Base-by-base conservation (phyloP, 2,113 vertebrate species). In the Tychaedon coryphoeus region DNA sequence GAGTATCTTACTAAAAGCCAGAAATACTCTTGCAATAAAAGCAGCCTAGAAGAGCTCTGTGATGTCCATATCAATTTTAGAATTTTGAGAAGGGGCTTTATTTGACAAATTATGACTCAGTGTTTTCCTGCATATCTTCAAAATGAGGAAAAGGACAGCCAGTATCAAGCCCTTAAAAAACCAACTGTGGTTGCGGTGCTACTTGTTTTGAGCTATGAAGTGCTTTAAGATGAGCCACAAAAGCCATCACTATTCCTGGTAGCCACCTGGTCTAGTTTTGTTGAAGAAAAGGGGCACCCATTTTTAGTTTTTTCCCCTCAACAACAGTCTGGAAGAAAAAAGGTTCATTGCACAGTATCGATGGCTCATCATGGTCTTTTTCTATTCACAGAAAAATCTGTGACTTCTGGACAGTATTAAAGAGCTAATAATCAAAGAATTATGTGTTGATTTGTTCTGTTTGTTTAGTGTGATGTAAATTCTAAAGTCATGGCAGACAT, bases 161-260 rank as follows among this genome's bases (percentile, higher is more conserved):
- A 61, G 12, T 26, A 38, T n/a, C 50, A 47, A 48, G 22, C 4
- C 13, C 18, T 57, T 61, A 40, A 47, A 53, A 53, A 86, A 90
- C 20, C 3, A 53, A 0, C 15, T 29, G 1, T 26, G 8, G 13
- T 50, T 62, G 26, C 65, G 5, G 23, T 70, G 12, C 12, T 53
- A 18, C 6, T 18, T 45, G 5, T n/a, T 14, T 73, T 56, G 34
- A 45, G 7, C 31, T 60, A 10, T 34, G 10, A 79, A 76, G 17
- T 24, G 14, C 11, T 48, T 15, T 51, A 72, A 31, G n/a, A 25
- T 0, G 0, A 54, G 8, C 3, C 6, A 40, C 48, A 36, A 61
- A 76, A 69, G 4, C 6, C 8, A 57, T 31, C 4, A 19, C 25
- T 15, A 47, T 62, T 61, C 33, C 31, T 36, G 3, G 8, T 14